Conservation (phyloP, 2,888 invertebrate genomes). For the Pterostichus madidus region DNA sequence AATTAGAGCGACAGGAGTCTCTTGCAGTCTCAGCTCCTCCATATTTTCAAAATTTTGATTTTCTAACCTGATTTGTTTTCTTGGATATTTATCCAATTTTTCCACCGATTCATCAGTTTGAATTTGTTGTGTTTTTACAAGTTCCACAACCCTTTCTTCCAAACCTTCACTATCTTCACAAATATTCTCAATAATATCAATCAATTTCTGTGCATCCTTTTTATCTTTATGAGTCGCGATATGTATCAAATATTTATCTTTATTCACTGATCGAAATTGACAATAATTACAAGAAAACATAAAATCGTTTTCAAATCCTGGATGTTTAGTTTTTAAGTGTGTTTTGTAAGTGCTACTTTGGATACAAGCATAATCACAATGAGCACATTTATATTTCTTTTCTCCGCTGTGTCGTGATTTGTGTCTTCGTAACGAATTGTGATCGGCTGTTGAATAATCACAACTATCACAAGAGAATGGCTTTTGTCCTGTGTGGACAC, state of each 20-base stretch:
- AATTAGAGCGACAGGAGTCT: slow-evolving; percentile 56
- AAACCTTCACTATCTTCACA: slow-evolving; percentile 51
- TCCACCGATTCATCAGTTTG: not conserved
- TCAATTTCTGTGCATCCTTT: slow-evolving; percentile 32
- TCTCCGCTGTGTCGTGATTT: slow-evolving; percentile 87
- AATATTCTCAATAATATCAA: slow-evolving; percentile 10
- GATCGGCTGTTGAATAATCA: slow-evolving; percentile 86
- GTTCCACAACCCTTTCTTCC: slow-evolving; percentile 55
- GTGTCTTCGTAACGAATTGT: slow-evolving; percentile 90
- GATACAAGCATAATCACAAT: slow-evolving; percentile 89
- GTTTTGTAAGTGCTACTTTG: slow-evolving; percentile 88
- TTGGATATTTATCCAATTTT: not conserved
- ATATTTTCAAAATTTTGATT: not conserved
- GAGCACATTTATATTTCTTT: slow-evolving; percentile 87
- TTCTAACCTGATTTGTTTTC: not conserved
- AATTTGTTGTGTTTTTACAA: not conserved
- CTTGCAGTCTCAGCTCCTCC: slow-evolving; percentile 37
- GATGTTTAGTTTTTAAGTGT: slow-evolving; percentile 90
- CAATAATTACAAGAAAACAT: slow-evolving; percentile 83
- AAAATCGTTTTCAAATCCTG: slow-evolving; percentile 82
- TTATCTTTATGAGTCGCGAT: slow-evolving; percentile 79
- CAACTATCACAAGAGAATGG: slow-evolving; percentile 89
- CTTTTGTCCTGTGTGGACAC: slow-evolving; percentile 88
- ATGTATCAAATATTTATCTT: slow-evolving; percentile 81
- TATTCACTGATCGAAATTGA: slow-evolving; percentile 82